phyloP scores from a whole-genome alignment of 2,113 vertebrate genomes.

The Blennius ocellaris region DNA sequence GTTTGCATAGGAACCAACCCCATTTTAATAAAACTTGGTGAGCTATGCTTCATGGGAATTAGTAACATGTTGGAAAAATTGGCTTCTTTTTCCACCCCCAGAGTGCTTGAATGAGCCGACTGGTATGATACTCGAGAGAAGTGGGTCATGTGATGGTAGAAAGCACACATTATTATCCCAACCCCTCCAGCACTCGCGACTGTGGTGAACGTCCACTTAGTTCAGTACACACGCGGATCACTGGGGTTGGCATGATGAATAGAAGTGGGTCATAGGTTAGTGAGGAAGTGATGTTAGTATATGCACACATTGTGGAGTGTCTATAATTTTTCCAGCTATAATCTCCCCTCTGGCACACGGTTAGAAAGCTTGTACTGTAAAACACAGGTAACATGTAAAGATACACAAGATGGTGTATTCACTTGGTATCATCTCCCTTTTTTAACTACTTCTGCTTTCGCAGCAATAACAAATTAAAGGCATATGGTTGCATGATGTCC shows the following conservation, averaged over 20 bases:
- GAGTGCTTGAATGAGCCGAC: constrained; percentile 20
- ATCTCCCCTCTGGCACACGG: constrained; percentile 14
- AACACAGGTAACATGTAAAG: constrained; percentile 37
- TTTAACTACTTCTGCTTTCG: constrained; percentile 13
- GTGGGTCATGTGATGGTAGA: constrained; percentile 61
- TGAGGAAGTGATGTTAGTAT: constrained; percentile 15
- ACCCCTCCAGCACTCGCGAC: constrained; percentile 31
- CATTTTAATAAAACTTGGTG: constrained; percentile 34
- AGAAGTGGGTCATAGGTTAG: constrained; percentile 56
- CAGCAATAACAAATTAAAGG: constrained; percentile 44
- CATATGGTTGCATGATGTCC: constrained; percentile 43
- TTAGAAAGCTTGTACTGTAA: constrained; percentile 12
- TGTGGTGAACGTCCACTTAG: constrained; percentile 59
- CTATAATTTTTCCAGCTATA: background rate
- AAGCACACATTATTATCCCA: constrained; percentile 50
- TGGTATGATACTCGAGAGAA: constrained; percentile 53
- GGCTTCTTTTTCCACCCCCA: background rate
- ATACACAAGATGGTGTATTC: constrained; percentile 12
- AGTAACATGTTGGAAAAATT: constrained; percentile 14
- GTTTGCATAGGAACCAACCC: constrained; percentile 25
- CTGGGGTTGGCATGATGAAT: constrained; percentile 37
- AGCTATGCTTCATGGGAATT: constrained; percentile 34
- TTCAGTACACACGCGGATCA: constrained; percentile 43
- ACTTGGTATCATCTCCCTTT: constrained; percentile 6
- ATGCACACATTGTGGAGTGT: background rate